Percentiles rank a stretch among this genome's conserved stretches.
Conservation (phyloP, 2,888 invertebrate species). For the Leptopterna dolabrata region DNA sequence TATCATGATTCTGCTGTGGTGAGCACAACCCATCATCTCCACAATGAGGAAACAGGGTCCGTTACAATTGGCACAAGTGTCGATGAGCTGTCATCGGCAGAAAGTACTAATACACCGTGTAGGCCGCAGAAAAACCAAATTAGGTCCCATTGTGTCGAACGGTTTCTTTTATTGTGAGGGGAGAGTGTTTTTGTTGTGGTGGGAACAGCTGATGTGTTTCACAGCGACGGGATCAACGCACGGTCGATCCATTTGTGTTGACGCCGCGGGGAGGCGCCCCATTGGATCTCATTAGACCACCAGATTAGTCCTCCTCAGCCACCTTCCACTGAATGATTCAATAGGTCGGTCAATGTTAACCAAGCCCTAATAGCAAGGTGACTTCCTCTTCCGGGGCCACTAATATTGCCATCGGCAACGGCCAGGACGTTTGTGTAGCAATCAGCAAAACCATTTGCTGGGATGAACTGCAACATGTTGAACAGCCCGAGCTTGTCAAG, state of each 20-base stretch:
- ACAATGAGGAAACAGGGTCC: not conserved
- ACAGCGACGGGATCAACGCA: not conserved
- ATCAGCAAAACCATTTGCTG: too few species aligned
- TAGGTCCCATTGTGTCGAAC: not conserved
- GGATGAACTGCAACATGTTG: too few species aligned
- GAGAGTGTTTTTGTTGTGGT: not conserved
- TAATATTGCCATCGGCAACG: too few species aligned
- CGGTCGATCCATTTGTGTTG: not conserved
- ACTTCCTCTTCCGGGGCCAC: not conserved
- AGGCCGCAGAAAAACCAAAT: not conserved
- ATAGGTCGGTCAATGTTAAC: not conserved
- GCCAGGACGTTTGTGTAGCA: too few species aligned
- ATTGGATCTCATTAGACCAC: not conserved
- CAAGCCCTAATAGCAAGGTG: not conserved
- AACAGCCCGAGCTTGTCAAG: too few species aligned
- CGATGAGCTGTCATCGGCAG: not conserved
- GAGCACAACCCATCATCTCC: too few species aligned
- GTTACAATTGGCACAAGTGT: slow-evolving; percentile 1
- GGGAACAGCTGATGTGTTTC: not conserved
- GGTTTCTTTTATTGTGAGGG: not conserved
- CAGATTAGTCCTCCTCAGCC: not conserved
- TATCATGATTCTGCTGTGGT: too few species aligned
- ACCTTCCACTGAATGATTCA: not conserved
- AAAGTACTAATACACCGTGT: not conserved
- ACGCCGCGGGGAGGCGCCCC: not conserved